Evolutionary conservation across 2,113 vertebrate species (phyloP), one percentile per base, ranked within the genome.

Genomic region (Neodon shergylaensis): DNA sequence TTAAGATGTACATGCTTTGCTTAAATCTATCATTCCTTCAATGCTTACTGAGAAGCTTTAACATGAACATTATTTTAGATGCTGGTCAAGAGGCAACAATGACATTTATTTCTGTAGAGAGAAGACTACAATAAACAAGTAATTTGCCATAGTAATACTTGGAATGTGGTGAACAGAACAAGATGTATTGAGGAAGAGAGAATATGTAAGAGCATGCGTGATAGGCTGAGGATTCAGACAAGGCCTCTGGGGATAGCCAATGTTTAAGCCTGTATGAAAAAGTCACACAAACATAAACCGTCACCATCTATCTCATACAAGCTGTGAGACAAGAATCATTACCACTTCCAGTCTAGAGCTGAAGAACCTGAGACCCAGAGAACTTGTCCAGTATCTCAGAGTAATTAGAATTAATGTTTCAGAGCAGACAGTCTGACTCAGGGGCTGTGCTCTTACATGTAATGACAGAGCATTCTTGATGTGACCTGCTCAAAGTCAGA

Each of bases 91-190:
- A 78, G 12, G 52, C 47, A 87, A 73, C 24, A 76, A 81, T 24
- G 52, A 66, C n/a, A 76, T 83, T 89, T 24, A 36, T 91, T 89
- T 89, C 73, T 89, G 1, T 22, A 87, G 13, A 95, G 42, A 94
- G 28, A 95, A n/a, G 44, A 6, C 7, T 26, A 21, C 9, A 74
- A 14, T 14, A 70, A 58, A 19, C 24, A 73, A 44, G 14, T 39
- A 36, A n/a, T 9, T 54, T 3, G 47, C 47, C 61, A 4, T 1
- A 49, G 11, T 36, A 42, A 0, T 49, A 21, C 49, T 16, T 44
- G 33, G 6, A 44, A 24, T 1, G n/a, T 26, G 14, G 42, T 22
- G 31, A 86, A 65, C 42, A 39, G n/a, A 61, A 8, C 8, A 73
- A 52, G 61, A 13, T 12, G 12, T 21, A 6, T 24, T 0, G 8